A percentile compares a stretch with the other conserved stretches of the same genome.
These are phyloP conservation scores for Argyresthia albistria DNA, from an alignment of 2,888 invertebrate species.

Conservation along the genomic window DNA sequence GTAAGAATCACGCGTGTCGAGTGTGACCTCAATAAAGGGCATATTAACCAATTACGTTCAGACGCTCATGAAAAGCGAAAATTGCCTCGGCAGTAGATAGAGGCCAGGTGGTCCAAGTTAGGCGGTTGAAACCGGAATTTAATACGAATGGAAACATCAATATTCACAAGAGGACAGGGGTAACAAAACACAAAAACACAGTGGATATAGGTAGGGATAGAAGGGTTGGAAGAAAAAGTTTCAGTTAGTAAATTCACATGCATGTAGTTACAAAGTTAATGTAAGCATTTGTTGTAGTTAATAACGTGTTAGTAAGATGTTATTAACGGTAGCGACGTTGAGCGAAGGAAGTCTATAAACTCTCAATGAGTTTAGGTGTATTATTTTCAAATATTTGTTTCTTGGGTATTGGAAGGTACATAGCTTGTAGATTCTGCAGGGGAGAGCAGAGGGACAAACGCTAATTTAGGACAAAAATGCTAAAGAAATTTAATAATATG, in stretches of 20 bases:
- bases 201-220: not conserved
- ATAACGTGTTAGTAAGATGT: too few relatives aligned
- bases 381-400: too few relatives aligned
- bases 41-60: constrained; percentile 45
- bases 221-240: not conserved
- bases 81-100: constrained; percentile 31
- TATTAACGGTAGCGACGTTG: too few relatives aligned
- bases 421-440: too few relatives aligned
- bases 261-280: constrained; percentile 3
- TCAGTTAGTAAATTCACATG: constrained; percentile 36
- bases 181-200: not conserved
- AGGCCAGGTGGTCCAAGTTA: constrained; percentile 4
- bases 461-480: too few relatives aligned
- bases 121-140: not conserved
- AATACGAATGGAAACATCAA: not conserved
- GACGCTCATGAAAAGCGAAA: constrained; percentile 29
- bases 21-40: constrained; percentile 21
- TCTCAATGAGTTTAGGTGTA: too few relatives aligned
- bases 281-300: too few relatives aligned
- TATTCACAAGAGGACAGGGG: not conserved
- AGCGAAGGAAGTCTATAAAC: too few relatives aligned
- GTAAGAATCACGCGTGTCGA: constrained; percentile 35
- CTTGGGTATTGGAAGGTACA: too few relatives aligned
- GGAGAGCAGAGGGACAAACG: too few relatives aligned
- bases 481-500: too few relatives aligned